Evolutionary conservation across 2,888 invertebrate genomes (phyloP), one percentile per base, ranked within the genome.

Genomic region (Rambutsinella grinnellia): DNA sequence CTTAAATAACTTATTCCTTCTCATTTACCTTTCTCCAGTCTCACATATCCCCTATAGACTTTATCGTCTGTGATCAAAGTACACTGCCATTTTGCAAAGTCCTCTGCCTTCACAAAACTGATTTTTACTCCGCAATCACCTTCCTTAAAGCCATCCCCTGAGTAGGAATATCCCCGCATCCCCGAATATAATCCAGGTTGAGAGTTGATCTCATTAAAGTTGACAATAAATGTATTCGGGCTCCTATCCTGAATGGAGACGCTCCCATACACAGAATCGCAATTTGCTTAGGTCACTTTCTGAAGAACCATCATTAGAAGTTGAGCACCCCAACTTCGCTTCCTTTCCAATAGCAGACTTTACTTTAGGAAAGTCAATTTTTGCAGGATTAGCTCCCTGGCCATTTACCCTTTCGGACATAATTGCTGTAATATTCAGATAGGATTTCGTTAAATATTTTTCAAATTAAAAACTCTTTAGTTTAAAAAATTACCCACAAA

Each of bases 91-190:
- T 74, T 65, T 6, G 70, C 71, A 65, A 79, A 62, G 51, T 83
- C 83, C 8, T 68, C 75, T 10, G 65, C 74, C 51, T 78, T 79
- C 8, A 81, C 80, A 36, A 54, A 56, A 17, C 62, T 68, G 21
- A 83, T 81, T 17, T 70, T 62, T 13, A 82, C 24, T 5, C 81
- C 81, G 68, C 82, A 82, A 13, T 78, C 66, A 26, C 82, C 82
- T 3, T 28, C 47, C 10, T 69, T 63, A 10, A 82, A 68, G 47
- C 82, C 80, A 44, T 47, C 66, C 17, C 82, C 82, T 1, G 46
- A 27, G 75, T 81, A 82, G 1, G 75, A 65, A 36, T 81, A 82
- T 0, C 81, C 81, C 0, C 53, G 17, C 3, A 66, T 46, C 2
- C 69, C 61, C 36, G 70, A 66, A 36, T 51, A 61, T 3, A 67